Conservation (phyloP, 2,888 invertebrate genomes). For the Caenorhabditis sp. region DNA sequence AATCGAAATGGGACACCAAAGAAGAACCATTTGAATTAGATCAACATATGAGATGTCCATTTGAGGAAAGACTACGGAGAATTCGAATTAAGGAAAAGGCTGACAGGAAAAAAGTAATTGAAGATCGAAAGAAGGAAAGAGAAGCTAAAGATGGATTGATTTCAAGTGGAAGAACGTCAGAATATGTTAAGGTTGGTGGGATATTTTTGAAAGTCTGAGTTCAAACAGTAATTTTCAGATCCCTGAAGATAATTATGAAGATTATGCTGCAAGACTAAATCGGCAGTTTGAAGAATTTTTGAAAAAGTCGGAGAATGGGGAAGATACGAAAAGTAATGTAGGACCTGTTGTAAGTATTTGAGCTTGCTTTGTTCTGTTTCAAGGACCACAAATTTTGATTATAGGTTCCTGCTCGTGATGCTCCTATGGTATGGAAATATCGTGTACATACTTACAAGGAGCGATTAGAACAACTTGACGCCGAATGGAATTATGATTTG, state of each 20-base stretch:
- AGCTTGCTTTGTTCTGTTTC: no score
- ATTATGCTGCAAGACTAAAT: constrained; percentile 12
- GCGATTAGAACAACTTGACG: constrained; percentile 16
- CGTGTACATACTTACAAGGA: constrained; percentile 34
- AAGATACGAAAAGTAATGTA: constrained; percentile 10
- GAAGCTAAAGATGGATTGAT: constrained; percentile 30
- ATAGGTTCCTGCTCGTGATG: constrained; percentile 32
- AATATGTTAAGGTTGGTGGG: not conserved
- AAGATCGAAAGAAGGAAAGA: constrained; percentile 20
- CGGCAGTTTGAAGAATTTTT: constrained; percentile 14
- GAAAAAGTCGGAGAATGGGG: not conserved
- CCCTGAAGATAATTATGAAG: constrained; percentile 10
- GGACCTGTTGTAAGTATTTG: constrained; percentile 31
- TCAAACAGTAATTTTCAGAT: not conserved
- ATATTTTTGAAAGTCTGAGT: no score
- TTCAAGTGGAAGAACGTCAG: constrained; percentile 13
- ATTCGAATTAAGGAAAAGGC: constrained; percentile 39
- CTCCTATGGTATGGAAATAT: constrained; percentile 31
- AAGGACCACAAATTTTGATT: no score
- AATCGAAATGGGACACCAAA: constrained; percentile 41
- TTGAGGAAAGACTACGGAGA: constrained; percentile 37
- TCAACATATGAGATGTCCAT: constrained; percentile 38
- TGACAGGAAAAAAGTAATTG: constrained; percentile 42
- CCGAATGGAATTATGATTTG: constrained; percentile 14
- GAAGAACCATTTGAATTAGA: constrained; percentile 57